A percentile compares a stretch with the other conserved stretches of the same genome.
Evolutionary conservation across 2,113 vertebrate species (phyloP).

Genomic region (Eurypyga helias): DNA sequence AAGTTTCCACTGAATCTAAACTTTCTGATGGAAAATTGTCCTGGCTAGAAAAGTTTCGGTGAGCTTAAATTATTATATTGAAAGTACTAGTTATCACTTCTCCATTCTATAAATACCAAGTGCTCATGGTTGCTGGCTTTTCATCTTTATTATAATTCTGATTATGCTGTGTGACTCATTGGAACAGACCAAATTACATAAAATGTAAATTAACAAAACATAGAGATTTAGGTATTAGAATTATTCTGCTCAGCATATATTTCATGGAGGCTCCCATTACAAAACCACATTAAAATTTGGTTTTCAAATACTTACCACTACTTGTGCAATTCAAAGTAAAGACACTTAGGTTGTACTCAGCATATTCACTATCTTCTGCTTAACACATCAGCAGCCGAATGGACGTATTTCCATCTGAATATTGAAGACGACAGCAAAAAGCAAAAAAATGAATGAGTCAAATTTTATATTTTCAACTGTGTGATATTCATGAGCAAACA

Average conservation of each 20-base stretch:
- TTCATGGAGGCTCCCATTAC: background rate
- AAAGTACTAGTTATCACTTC: background rate
- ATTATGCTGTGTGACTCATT: background rate
- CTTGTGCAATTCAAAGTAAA: background rate
- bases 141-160: background rate
- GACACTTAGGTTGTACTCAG: background rate
- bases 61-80: background rate
- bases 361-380: background rate
- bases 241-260: background rate
- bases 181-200: background rate
- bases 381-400: background rate
- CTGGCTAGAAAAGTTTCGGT: background rate
- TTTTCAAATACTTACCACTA: background rate
- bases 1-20: background rate
- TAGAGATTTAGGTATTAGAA: background rate
- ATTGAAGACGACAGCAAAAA: background rate
- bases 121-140: background rate
- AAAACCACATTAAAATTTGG: background rate
- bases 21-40: constrained; percentile 21
- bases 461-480: background rate
- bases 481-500: background rate
- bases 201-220: background rate
- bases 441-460: background rate
- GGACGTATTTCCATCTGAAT: background rate
- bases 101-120: background rate